Percentiles rank a stretch among this genome's conserved stretches.
phyloP scores from a whole-genome alignment of 2,113 vertebrate species.

The Spermophilus dauricus region DNA sequence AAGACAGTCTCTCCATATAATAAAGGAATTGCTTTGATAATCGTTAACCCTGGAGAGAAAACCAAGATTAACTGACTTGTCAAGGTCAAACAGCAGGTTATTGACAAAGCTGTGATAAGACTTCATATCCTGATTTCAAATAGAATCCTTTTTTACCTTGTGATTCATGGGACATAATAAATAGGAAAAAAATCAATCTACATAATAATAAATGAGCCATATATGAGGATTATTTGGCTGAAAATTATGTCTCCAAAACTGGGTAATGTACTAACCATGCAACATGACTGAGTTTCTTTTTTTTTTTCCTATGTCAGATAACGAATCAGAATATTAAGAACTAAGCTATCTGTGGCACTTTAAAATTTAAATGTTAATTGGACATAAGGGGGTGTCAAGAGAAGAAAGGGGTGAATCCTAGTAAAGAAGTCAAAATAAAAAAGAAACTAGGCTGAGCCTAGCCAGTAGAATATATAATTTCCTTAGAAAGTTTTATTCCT shows the following conservation, averaged over 20 bases:
- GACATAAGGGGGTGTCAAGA: not conserved
- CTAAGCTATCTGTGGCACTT: not conserved
- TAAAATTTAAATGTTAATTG: constrained; percentile 20
- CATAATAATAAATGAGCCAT: not conserved
- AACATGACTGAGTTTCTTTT: not conserved
- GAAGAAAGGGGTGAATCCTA: not conserved
- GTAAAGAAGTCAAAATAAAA: not conserved
- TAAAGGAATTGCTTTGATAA: constrained; percentile 60
- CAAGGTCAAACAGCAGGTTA: constrained; percentile 63
- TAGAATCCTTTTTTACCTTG: not conserved
- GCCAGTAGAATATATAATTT: not conserved
- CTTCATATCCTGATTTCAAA: constrained; percentile 35
- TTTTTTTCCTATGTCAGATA: not conserved
- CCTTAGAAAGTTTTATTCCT: constrained; percentile 23
- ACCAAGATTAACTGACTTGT: constrained; percentile 59
- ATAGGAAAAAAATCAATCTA: constrained; percentile 24
- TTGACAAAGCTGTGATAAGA: constrained; percentile 42
- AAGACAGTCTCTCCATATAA: constrained; percentile 25
- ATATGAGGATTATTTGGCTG: not conserved
- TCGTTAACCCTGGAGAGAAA: constrained; percentile 68
- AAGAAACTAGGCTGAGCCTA: not conserved
- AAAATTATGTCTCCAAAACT: constrained; percentile 28
- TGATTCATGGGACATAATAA: constrained; percentile 17
- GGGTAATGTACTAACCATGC: not conserved
- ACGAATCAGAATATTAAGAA: not conserved